Conservation (phyloP, 2,113 vertebrate genomes). For the Anarrhichthys ocellatus region DNA sequence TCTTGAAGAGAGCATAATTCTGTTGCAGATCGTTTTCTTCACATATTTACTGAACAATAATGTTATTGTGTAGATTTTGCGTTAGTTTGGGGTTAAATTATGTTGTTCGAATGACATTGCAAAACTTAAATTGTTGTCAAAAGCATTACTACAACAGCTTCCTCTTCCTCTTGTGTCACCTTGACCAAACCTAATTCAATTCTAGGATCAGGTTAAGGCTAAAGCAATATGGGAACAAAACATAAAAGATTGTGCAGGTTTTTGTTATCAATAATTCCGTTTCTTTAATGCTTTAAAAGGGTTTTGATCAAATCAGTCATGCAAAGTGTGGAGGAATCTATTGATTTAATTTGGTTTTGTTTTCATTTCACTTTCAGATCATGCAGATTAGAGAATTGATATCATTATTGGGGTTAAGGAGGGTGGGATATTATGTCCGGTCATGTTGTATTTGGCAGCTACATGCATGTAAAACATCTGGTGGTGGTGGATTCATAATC, state of each 20-base stretch:
- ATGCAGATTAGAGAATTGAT: not conserved
- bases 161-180: not conserved
- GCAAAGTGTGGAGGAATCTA: not conserved
- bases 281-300: not conserved
- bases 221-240: not conserved
- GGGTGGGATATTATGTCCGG: not conserved
- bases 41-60: not conserved
- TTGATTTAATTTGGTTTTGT: not conserved
- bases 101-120: not conserved
- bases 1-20: not conserved
- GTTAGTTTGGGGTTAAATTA: not conserved
- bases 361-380: not conserved
- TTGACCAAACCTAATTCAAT: not conserved
- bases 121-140: not conserved
- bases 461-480: slow-evolving; percentile 21
- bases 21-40: not conserved
- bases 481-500: not conserved
- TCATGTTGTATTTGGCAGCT: not conserved
- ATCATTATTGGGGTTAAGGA: too few species aligned
- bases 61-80: not conserved
- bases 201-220: not conserved
- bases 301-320: not conserved
- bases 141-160: not conserved
- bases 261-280: not conserved
- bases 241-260: not conserved